Percentiles rank a stretch among this genome's conserved stretches.
Conservation (phyloP, 2,888 invertebrate species). For the Baronia brevicornis region DNA sequence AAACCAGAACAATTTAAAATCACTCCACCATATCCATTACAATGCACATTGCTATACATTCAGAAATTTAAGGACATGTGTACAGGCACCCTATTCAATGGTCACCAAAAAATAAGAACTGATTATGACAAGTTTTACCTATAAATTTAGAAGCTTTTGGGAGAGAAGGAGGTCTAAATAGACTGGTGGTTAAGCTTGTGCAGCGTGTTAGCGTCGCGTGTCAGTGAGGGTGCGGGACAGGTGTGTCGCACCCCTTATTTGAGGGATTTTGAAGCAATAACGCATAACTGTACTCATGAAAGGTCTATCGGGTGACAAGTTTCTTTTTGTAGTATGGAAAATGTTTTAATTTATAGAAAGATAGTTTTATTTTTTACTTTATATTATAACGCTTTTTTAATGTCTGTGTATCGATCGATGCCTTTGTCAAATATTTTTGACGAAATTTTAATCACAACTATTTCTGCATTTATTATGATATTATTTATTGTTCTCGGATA, state of each 20-base stretch:
- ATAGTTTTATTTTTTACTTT: too few relatives aligned
- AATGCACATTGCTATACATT: constrained; percentile 58
- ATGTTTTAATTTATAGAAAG: too few relatives aligned
- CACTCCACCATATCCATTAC: constrained; percentile 52
- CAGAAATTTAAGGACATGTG: constrained; percentile 47
- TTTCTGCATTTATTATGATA: too few relatives aligned
- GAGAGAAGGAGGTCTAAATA: constrained; percentile 33
- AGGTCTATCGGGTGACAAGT: constrained; percentile 41
- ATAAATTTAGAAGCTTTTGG: constrained; percentile 10
- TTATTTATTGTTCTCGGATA: too few relatives aligned
- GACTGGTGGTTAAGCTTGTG: constrained; percentile 36
- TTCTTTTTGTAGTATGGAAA: too few relatives aligned
- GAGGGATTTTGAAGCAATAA: constrained; percentile 59
- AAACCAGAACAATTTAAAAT: constrained; percentile 32
- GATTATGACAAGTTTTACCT: constrained; percentile 14
- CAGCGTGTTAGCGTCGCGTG: constrained; percentile 60
- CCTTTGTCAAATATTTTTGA: too few relatives aligned
- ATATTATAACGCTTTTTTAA: too few relatives aligned
- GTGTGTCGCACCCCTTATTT: constrained; percentile 68
- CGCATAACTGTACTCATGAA: constrained; percentile 54
- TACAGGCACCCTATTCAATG: constrained; percentile 36
- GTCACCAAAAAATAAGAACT: constrained; percentile 33
- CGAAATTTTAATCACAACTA: too few relatives aligned
- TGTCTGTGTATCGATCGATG: too few relatives aligned
- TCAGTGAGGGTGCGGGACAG: constrained; percentile 66